A percentile compares a stretch with the other conserved stretches of the same genome.
phyloP scores from a whole-genome alignment of 2,888 invertebrate species.

The Tachina fera region DNA sequence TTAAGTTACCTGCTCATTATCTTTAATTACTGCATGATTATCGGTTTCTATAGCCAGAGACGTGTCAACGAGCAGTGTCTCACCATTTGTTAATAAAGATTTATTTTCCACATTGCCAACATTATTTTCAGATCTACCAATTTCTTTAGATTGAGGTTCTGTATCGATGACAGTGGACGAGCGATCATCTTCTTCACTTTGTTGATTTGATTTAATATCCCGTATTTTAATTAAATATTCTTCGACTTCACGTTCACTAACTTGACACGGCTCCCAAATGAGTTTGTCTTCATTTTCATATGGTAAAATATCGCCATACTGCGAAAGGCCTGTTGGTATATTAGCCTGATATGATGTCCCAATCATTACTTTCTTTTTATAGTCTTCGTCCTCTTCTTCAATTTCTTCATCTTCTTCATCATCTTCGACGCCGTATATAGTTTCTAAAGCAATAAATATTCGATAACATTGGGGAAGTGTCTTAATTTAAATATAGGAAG shows the following conservation, averaged over 20 bases:
- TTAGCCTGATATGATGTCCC: conserved; percentile 96
- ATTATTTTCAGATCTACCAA: conserved; percentile 40
- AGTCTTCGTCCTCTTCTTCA: conserved; percentile 77
- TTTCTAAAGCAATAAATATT: conserved; percentile 72
- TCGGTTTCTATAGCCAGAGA: conserved; percentile 23
- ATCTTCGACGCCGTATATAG: conserved; percentile 88
- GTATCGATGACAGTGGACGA: conserved; percentile 4
- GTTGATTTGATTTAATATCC: conserved; percentile 75
- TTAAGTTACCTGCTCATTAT: conserved; percentile 88
- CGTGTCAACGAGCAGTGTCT: conserved; percentile 15
- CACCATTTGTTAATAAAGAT: conserved; percentile 52
- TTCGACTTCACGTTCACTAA: conserved; percentile 89
- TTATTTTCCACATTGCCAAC: conserved; percentile 59
- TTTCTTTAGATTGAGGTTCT: conserved; percentile 29
- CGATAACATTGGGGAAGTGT: not conserved
- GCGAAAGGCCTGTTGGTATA: conserved; percentile 95
- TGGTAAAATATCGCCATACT: conserved; percentile 96
- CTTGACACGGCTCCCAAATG: conserved; percentile 94
- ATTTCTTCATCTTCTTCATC: conserved; percentile 75
- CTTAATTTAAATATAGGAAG: too few relatives aligned
- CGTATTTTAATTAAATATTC: conserved; percentile 87
- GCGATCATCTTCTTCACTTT: conserved; percentile 42
- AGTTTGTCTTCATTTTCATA: conserved; percentile 98
- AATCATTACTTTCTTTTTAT: conserved; percentile 92
- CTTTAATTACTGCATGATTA: conserved; percentile 82